A percentile compares a stretch with the other conserved stretches of the same genome.
Conservation (phyloP, 2,888 invertebrate species). For the Kuschelorhynchus macadamiae region DNA sequence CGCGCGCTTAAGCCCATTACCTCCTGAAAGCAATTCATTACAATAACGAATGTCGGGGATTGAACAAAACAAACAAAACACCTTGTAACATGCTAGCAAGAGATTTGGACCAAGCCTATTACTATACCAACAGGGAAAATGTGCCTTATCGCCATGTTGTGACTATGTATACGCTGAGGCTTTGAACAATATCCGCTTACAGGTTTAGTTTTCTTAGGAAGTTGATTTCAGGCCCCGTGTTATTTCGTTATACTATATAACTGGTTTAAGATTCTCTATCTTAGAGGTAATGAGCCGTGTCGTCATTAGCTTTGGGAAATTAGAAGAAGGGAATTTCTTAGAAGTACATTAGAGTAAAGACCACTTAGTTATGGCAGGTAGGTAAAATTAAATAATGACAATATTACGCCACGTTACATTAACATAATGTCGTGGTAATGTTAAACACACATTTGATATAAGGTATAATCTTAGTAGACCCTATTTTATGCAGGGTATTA, state of each 20-base stretch:
- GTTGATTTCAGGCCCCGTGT: conserved; percentile 4
- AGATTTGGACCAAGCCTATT: conserved; percentile 16
- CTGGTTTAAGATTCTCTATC: conserved; percentile 19
- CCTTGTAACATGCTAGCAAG: conserved; percentile 11
- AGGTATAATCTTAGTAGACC: too few species aligned
- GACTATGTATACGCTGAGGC: conserved; percentile 26
- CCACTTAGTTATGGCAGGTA: too few species aligned
- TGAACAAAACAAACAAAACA: conserved; percentile 12
- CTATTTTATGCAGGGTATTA: too few species aligned
- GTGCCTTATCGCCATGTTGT: conserved; percentile 46
- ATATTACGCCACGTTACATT: too few species aligned
- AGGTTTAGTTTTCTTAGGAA: conserved; percentile 7
- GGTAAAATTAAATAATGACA: too few species aligned
- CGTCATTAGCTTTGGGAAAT: conserved; percentile 18
- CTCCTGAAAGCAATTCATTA: conserved; percentile 4
- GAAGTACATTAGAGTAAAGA: not conserved
- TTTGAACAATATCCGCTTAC: conserved; percentile 45
- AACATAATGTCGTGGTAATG: too few species aligned
- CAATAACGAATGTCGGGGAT: conserved; percentile 3
- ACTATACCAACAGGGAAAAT: conserved; percentile 36
- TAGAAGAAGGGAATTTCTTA: conserved; percentile 9
- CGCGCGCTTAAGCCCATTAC: not conserved
- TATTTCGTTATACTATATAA: conserved; percentile 28
- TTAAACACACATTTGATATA: too few species aligned
- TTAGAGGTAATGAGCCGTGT: conserved; percentile 19